These are phyloP conservation scores for Alcis repandata DNA, from an alignment of 2,888 invertebrate genomes.

Conservation along the genomic window DNA sequence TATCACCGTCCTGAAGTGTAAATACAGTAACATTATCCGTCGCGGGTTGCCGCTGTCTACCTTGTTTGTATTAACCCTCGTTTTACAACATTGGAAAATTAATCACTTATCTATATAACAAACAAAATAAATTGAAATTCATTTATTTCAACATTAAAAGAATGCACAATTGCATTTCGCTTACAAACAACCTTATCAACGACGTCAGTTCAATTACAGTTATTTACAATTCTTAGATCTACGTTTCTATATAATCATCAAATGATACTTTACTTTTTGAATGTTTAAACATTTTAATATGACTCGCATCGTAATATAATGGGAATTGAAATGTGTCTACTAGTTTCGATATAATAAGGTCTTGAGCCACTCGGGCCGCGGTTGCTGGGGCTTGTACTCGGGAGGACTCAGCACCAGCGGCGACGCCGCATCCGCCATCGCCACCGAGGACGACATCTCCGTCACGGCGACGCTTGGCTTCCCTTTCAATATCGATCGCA, in stretches of 20 bases:
- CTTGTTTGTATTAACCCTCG: slow-evolving; percentile 22
- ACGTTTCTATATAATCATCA: slow-evolving; percentile 50
- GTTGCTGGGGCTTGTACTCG: slow-evolving; percentile 76
- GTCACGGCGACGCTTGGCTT: slow-evolving; percentile 85
- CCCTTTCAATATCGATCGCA: slow-evolving; percentile 86
- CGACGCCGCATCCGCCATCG: slow-evolving; percentile 76
- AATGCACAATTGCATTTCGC: slow-evolving; percentile 70
- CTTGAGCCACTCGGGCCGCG: slow-evolving; percentile 79
- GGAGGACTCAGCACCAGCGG: slow-evolving; percentile 77
- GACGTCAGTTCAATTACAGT: slow-evolving; percentile 78
- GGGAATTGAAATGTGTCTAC: slow-evolving; percentile 51
- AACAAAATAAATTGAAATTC: slow-evolving; percentile 58
- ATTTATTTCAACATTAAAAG: slow-evolving; percentile 83
- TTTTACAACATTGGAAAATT: slow-evolving; percentile 20
- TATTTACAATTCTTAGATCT: slow-evolving; percentile 66
- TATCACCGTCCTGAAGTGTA: slow-evolving; percentile 18
- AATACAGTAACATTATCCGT: slow-evolving; percentile 22
- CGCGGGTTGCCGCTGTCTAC: slow-evolving; percentile 14
- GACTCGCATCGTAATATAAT: slow-evolving; percentile 39
- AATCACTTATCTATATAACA: slow-evolving; percentile 38
- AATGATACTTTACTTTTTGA: slow-evolving; percentile 53
- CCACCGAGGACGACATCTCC: slow-evolving; percentile 78
- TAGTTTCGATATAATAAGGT: slow-evolving; percentile 80
- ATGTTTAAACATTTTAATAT: slow-evolving; percentile 43
- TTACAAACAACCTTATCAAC: slow-evolving; percentile 77